phyloP scores from a whole-genome alignment of 92 coral and sea anemone species.

The Epizoanthus fatuus region DNA sequence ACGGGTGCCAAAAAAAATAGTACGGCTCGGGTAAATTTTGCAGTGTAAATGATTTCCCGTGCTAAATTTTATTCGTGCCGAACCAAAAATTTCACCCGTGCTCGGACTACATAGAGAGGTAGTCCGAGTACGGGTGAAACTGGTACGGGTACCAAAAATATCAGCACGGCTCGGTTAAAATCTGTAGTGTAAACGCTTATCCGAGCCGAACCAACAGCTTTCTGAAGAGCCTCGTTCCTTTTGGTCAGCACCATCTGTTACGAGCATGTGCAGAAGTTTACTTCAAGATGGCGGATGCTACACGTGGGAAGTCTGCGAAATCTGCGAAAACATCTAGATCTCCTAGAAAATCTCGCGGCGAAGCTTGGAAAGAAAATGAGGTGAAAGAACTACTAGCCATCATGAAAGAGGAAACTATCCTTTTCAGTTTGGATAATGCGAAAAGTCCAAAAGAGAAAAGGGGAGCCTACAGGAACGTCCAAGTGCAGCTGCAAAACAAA shows the following conservation, averaged over 20 bases:
- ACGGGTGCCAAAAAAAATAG: slow-evolving; percentile 20
- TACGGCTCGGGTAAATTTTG: slow-evolving; percentile 46
- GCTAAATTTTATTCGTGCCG: slow-evolving; percentile 35
- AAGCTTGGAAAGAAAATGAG: slow-evolving; percentile 61
- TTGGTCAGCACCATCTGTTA: slow-evolving; percentile 43
- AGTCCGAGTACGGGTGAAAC: slow-evolving; percentile 47
- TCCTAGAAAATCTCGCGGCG: slow-evolving; percentile 29
- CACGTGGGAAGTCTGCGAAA: not conserved
- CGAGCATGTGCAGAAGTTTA: too few species aligned
- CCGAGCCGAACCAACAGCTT: slow-evolving; percentile 50
- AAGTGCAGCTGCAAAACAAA: slow-evolving; percentile 64
- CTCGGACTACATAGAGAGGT: slow-evolving; percentile 55
- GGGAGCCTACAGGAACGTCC: slow-evolving; percentile 50
- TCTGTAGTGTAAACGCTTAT: slow-evolving; percentile 60
- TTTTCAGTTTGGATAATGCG: slow-evolving; percentile 50
- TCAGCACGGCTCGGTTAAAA: slow-evolving; percentile 54
- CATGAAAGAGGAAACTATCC: slow-evolving; percentile 61
- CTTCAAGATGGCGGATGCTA: not conserved
- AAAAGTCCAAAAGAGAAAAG: slow-evolving; percentile 67
- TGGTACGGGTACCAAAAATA: slow-evolving; percentile 36
- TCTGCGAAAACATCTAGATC: not conserved
- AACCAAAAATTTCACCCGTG: slow-evolving; percentile 45
- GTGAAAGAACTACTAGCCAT: slow-evolving; percentile 46
- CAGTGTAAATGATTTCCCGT: slow-evolving; percentile 59
- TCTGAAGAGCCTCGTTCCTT: slow-evolving; percentile 43